Conservation (phyloP, 30 jellyfish, hydroid and myxozoan genomes). For the Hydractinia echinata region DNA sequence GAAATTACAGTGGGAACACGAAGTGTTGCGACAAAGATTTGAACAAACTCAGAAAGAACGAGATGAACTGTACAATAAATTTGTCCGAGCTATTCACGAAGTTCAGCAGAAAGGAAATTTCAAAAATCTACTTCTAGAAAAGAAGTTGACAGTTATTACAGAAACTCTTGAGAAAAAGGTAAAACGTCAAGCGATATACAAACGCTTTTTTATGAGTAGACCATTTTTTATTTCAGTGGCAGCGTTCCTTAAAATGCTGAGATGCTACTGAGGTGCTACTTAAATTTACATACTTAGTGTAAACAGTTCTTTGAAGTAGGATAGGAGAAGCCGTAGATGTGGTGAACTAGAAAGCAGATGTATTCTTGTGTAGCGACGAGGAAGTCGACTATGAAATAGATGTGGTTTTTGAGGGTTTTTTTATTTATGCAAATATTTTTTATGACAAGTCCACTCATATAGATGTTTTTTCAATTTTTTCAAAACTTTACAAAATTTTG, state of each 20-base stretch:
- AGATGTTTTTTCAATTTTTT: too few species aligned
- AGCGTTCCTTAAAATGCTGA: not conserved
- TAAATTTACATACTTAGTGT: too few species aligned
- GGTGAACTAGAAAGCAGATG: too few species aligned
- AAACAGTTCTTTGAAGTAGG: too few species aligned
- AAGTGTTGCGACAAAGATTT: conserved; percentile 84
- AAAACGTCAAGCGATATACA: not conserved
- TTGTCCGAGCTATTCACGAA: conserved; percentile 93
- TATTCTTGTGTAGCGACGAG: too few species aligned
- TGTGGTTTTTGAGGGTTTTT: too few species aligned
- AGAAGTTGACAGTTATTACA: conserved; percentile 79
- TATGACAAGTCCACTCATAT: too few species aligned
- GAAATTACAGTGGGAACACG: conserved; percentile 97
- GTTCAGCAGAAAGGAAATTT: conserved; percentile 97
- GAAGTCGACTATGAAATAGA: too few species aligned
- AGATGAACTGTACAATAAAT: conserved; percentile 80
- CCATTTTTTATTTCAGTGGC: not conserved
- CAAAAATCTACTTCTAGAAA: conserved; percentile 86
- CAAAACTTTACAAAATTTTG: too few species aligned
- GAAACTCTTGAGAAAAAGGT: conserved; percentile 96
- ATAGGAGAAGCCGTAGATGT: too few species aligned
- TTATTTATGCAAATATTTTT: too few species aligned
- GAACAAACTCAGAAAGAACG: conserved; percentile 90
- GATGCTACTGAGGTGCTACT: not conserved
- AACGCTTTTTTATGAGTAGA: not conserved